Evolutionary conservation across 2,113 vertebrate genomes (phyloP).

Genomic region (Beaufortia kweichowensis): DNA sequence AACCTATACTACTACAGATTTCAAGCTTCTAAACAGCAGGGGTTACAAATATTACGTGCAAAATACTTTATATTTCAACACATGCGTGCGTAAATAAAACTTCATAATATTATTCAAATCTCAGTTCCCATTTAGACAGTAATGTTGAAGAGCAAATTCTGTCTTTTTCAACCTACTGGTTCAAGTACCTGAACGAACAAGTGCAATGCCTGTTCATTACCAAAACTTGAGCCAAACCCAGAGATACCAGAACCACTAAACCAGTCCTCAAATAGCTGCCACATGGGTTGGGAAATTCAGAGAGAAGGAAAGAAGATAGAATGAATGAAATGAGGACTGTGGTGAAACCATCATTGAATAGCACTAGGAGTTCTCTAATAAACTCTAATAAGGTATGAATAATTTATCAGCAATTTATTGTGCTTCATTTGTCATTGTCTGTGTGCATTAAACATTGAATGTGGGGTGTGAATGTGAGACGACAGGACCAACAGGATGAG

Average conservation of each 20-base stretch:
- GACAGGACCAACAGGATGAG: neutral
- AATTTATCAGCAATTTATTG: neutral
- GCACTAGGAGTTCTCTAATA: neutral
- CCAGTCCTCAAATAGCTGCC: slow-evolving; percentile 70
- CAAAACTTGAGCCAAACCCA: slow-evolving; percentile 62
- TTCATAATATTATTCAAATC: neutral
- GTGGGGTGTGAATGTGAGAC: neutral
- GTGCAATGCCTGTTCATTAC: slow-evolving; percentile 65
- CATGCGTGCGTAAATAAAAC: neutral
- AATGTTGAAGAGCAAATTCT: slow-evolving; percentile 57
- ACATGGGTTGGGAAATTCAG: slow-evolving; percentile 49
- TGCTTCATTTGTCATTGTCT: slow-evolving; percentile 18
- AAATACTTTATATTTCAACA: too few relatives aligned
- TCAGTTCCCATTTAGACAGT: slow-evolving; percentile 19
- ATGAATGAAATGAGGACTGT: neutral
- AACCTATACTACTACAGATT: neutral
- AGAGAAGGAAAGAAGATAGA: slow-evolving; percentile 24
- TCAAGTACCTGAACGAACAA: slow-evolving; percentile 56
- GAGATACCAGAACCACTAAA: slow-evolving; percentile 70
- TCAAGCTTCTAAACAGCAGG: neutral
- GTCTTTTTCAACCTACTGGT: slow-evolving; percentile 61
- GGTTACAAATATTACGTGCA: too few relatives aligned
- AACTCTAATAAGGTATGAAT: neutral
- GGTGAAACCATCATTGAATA: slow-evolving; percentile 1
- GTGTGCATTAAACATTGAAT: neutral